phyloP scores from a whole-genome alignment of 2,113 vertebrate species.

The Trematomus loennbergii region DNA sequence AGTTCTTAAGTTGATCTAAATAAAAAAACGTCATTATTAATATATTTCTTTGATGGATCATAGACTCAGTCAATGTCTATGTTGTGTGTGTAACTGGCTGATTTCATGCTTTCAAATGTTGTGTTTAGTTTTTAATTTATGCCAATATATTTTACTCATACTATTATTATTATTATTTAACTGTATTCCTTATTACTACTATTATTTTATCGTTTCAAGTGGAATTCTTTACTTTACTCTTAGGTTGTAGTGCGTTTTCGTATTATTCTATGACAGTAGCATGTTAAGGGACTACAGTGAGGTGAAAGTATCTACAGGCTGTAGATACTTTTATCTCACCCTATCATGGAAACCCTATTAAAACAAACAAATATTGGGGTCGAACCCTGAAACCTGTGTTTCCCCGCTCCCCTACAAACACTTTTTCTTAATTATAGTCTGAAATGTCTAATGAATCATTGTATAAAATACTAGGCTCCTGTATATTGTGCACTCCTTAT shows the following conservation, averaged over 20 bases:
- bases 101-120: not conserved
- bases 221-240: not conserved
- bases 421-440: not conserved
- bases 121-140: not conserved
- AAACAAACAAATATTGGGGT: not conserved
- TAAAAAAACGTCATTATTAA: too few relatives aligned
- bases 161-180: not conserved
- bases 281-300: not conserved
- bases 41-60: not conserved
- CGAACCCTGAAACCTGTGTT: not conserved
- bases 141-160: not conserved
- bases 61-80: not conserved
- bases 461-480: constrained; percentile 11
- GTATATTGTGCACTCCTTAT: constrained; percentile 81
- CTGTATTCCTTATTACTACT: not conserved
- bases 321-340: not conserved
- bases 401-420: not conserved
- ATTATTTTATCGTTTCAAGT: not conserved
- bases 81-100: not conserved
- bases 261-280: not conserved
- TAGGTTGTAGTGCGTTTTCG: not conserved
- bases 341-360: not conserved
- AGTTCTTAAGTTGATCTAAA: too few relatives aligned
- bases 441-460: constrained; percentile 2
- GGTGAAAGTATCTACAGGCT: not conserved